Base-by-base conservation (phyloP, 2,888 invertebrate species). In the Drosophila antonietae region DNA sequence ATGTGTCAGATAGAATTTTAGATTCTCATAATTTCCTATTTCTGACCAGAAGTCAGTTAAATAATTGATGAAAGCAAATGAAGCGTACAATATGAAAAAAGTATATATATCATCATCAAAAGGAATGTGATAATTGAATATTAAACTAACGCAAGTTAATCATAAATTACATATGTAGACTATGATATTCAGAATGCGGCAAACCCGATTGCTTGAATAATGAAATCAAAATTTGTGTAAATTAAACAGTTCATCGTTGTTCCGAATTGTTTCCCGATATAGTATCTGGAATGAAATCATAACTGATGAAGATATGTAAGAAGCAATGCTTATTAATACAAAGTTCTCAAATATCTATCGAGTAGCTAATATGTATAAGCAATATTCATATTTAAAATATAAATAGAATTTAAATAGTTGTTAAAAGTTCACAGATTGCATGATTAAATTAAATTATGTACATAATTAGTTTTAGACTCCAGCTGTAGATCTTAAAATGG, bases 61-160 rank as follows among this genome's bases (percentile, higher is more conserved):
- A 49, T 39, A 33, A 18, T 31, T 57, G 46, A 52, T 49, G 31
- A 44, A 61, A 35, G 66, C 47, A n/a, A 43, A 56, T 7, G 10
- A 9, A 58, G 14, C 12, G 15, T 44, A 46, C 59, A 72, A 68
- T 73, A 73, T 78, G 75, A 66, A 81, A 78, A 84, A 73, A n/a
- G 69, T 82, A 75, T 68, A 74, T 84, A 84, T 84, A 84, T 86
- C 89, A 86, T 86, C 89, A 86, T 86, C 86, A 86, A 86, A 84
- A 88, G 77, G 85, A 89, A 89, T 86, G 86, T 86, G 86, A 86
- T 86, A 86, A 85, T 82, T 89, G 88, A 89, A 89, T 86, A 84
- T 88, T 85, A 88, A 81, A 78, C 73, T 85, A 85, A 82, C 85
- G 75, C 88, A 89, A 84, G 73, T 71, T 81, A 88, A 89, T 68